Conservation (phyloP, 2,888 invertebrate genomes). For the Volucella zonaria region DNA sequence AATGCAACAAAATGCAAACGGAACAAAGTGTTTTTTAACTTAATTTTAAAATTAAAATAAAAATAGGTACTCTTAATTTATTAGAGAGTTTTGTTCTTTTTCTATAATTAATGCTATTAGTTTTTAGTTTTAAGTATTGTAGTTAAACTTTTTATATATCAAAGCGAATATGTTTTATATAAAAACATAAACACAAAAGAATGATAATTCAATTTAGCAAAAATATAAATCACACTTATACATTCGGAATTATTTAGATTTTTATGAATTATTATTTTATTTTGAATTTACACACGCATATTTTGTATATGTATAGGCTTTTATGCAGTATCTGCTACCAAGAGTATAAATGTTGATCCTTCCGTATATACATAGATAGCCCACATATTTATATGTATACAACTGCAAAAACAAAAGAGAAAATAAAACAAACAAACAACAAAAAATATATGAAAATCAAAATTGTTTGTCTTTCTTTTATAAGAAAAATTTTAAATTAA, state of each 20-base stretch:
- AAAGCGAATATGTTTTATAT: slow-evolving; percentile 23
- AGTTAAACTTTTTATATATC: slow-evolving; percentile 71
- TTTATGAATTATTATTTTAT: slow-evolving; percentile 12
- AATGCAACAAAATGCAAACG: slow-evolving; percentile 31
- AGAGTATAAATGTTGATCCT: slow-evolving; percentile 73
- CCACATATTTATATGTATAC: slow-evolving; percentile 60
- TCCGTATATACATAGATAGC: slow-evolving; percentile 70
- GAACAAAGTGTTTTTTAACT: slow-evolving; percentile 17
- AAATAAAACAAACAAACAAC: slow-evolving; percentile 49
- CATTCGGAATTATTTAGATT: slow-evolving; percentile 32
- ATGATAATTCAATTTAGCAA: slow-evolving; percentile 51
- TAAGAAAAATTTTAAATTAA: background rate
- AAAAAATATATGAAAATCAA: slow-evolving; percentile 36
- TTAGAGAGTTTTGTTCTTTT: slow-evolving; percentile 20
- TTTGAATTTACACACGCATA: slow-evolving; percentile 19
- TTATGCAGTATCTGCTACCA: slow-evolving; percentile 73
- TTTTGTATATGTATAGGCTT: slow-evolving; percentile 56
- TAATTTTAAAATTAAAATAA: slow-evolving; percentile 28
- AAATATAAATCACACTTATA: slow-evolving; percentile 30
- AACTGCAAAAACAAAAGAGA: slow-evolving; percentile 41
- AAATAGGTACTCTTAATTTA: slow-evolving; percentile 16
- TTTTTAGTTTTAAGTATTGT: slow-evolving; percentile 67
- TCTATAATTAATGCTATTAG: slow-evolving; percentile 60
- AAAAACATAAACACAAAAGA: slow-evolving; percentile 30
- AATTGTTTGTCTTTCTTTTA: slow-evolving; percentile 57